Evolutionary conservation across 2,797 vertebrate genomes (phyloP), one percentile per base, ranked within the genome.

Genomic region (Allobates femoralis): DNA sequence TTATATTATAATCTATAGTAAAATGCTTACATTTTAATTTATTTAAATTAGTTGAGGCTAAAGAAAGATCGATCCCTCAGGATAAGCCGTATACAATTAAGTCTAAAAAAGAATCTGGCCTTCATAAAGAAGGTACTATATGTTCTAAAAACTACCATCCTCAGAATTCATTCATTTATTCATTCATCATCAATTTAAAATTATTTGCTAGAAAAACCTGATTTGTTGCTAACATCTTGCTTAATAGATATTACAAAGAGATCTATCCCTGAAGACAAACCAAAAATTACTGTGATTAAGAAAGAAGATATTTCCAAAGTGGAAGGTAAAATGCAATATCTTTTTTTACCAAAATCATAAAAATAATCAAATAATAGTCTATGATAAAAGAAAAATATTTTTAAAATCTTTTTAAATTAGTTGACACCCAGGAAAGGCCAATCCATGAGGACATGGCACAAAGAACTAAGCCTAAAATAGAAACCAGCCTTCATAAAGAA

Each of bases 391-490:
- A 1, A 50, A 83, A 19, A 4, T 26, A 62, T 8, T 32, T 34
- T 67, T 32, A 34, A 19, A 80, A n/a, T n/a, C 77, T 86, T 56
- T 51, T 69, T 83, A 66, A 77, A 67, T 37, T 69, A 85, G 84
- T 32, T 50, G 78, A 74, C 21, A 50, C 12, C 2, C 67, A 46
- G 32, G 58, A 86, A 56, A 64, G 4, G 12, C 21, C 0, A 5
- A 75, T 50, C 7, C 67, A 15, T 50, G 28, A 37, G 23, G 46
- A 53, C 23, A 73, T 34, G 15, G 67, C 19, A 53, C 79, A 67
- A 14, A n/a, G 50, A n/a, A 37, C 26, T 81, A 23, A 21, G 41
- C n/a, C 71, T 66, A 71, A 81, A 79, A 79, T 84, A 73, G 71
- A 84, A 84, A 30, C 67, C 14, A n/a, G 1, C 14, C 30, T 51